Conservation (phyloP, 2,888 invertebrate species). For the Digitonthophagus gazella region DNA sequence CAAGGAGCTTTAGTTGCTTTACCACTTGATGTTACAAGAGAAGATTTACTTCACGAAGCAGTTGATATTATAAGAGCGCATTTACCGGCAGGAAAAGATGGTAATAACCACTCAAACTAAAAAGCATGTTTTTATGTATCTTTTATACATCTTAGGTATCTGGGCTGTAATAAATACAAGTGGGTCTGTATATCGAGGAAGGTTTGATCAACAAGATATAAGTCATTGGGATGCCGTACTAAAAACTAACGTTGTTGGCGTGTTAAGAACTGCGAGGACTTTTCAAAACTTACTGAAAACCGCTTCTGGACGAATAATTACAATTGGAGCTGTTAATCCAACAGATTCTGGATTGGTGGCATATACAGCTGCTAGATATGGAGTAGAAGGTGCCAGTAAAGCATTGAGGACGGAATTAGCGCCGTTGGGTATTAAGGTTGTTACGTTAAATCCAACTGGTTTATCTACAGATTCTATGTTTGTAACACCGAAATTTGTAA, state of each 20-base stretch:
- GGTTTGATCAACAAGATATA: conserved; percentile 66
- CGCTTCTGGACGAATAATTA: conserved; percentile 67
- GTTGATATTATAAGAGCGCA: conserved; percentile 76
- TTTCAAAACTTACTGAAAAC: conserved; percentile 70
- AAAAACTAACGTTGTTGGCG: conserved; percentile 69
- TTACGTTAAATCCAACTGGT: conserved; percentile 72
- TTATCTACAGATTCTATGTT: conserved; percentile 65
- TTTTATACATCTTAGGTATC: conserved; percentile 57
- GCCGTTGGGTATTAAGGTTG: conserved; percentile 69
- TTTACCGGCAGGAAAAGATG: conserved; percentile 79
- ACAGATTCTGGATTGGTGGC: conserved; percentile 34
- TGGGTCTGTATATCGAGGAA: conserved; percentile 71
- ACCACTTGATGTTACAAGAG: conserved; percentile 75
- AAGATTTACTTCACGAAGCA: conserved; percentile 76
- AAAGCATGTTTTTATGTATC: background rate
- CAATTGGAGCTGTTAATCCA: conserved; percentile 59
- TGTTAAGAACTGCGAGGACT: conserved; percentile 70
- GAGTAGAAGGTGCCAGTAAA: conserved; percentile 77
- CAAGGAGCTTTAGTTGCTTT: conserved; percentile 62
- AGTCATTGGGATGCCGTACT: conserved; percentile 69
- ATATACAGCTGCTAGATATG: conserved; percentile 62
- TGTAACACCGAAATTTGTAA: conserved; percentile 60
- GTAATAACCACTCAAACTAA: conserved; percentile 48
- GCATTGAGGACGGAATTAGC: conserved; percentile 69
- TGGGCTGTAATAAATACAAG: conserved; percentile 85